Evolutionary conservation across 2,888 invertebrate genomes (phyloP), one percentile per base, ranked within the genome.

Genomic region (Pristionchus arcanus): DNA sequence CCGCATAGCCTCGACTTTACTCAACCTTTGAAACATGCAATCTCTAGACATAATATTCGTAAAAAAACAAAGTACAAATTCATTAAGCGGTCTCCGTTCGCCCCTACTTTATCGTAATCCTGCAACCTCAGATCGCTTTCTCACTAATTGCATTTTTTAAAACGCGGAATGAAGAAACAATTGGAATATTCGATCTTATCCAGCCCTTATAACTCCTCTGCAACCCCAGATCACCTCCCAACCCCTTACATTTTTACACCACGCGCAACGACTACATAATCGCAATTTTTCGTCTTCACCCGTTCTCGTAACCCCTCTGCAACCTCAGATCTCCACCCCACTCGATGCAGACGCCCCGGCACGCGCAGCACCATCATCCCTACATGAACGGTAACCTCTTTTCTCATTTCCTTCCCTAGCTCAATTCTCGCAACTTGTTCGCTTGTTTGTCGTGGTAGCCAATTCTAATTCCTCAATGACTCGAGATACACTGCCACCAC

Each of bases 331-430:
- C 81, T 0, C 49, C 81, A 2, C 81, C 81, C n/a, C 81, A 81
- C 81, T 53, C 49, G 15, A 42, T 81, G 81, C 81, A 81, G 28
- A 81, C 81, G n/a, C 81, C 81, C 16, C 71, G 34, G 1, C 71
- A 71, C 81, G n/a, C 49, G 16, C 81, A 49, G n/a, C 84, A 55
- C 34, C 59, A 55, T n/a, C 84, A 85, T 59, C 84, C 84, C 59
- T 85, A 85, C 84, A 85, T 85, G 84, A 85, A 85, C 34, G 84
- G 84, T 85, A 53, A 0, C 25, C 34, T 59, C 21, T 4, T 53
- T 71, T 42, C 28, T 11, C 55, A 28, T 19, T n/a, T 3, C 28
- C 13, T 55, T 9, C n/a, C 66, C 49, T 28, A 11, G 25, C n/a
- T 42, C 21, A 15, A 31, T 9, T 34, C 28, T 59, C 59, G 19